phyloP scores from a whole-genome alignment of 2,797 vertebrate genomes.

The Philypnodon macrostomus region DNA sequence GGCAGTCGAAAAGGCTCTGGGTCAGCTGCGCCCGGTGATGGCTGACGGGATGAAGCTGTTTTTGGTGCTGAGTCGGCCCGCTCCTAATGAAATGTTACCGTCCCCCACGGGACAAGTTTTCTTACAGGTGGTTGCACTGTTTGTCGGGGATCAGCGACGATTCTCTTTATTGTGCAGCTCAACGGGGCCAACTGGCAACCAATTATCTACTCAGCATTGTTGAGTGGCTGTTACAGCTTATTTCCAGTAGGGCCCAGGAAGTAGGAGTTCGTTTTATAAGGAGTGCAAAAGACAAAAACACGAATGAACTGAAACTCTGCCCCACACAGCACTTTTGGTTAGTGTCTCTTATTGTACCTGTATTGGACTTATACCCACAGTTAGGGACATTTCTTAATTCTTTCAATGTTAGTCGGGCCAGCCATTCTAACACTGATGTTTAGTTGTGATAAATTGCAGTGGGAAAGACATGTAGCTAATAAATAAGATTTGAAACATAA shows the following conservation, averaged over 20 bases:
- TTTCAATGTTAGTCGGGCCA: too few relatives aligned
- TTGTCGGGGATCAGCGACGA: conserved; percentile 38
- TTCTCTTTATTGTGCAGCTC: conserved; percentile 40
- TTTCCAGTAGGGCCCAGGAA: conserved; percentile 43
- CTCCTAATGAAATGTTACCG: conserved; percentile 45
- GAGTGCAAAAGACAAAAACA: conserved; percentile 27
- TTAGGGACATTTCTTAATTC: too few relatives aligned
- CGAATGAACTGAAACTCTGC: conserved; percentile 32
- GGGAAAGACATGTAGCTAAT: too few relatives aligned
- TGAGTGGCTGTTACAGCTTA: conserved; percentile 50
- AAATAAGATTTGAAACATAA: too few relatives aligned
- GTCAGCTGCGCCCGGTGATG: conserved; percentile 40
- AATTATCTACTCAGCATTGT: conserved; percentile 60
- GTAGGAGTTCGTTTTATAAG: conserved; percentile 35
- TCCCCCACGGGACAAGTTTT: conserved; percentile 32
- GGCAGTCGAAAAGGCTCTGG: conserved; percentile 29
- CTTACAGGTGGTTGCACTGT: conserved; percentile 43
- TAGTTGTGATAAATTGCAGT: too few relatives aligned
- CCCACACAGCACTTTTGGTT: conserved; percentile 17
- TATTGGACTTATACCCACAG: conserved; percentile 19
- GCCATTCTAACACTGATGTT: too few relatives aligned
- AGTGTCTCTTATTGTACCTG: conserved; percentile 17
- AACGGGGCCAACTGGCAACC: conserved; percentile 53
- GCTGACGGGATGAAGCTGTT: conserved; percentile 33
- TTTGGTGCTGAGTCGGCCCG: conserved; percentile 26